These are phyloP conservation scores for Rhamphomyia laevipes DNA, from an alignment of 2,888 invertebrate species.

Conservation along the genomic window DNA sequence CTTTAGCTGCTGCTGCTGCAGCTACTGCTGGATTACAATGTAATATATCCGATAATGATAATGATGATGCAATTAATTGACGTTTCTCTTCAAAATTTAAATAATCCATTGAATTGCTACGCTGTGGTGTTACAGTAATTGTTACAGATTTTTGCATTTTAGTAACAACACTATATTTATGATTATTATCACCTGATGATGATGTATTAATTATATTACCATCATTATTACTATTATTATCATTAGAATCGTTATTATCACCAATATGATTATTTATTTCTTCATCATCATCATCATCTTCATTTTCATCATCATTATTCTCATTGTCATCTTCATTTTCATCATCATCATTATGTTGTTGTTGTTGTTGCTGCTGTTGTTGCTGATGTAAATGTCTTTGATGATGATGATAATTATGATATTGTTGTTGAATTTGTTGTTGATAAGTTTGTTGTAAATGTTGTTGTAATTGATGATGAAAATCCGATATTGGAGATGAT, in stretches of 20 bases:
- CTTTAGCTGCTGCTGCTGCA: conserved; percentile 37
- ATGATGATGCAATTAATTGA: conserved; percentile 76
- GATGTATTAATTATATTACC: not conserved
- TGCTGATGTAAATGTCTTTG: conserved; percentile 18
- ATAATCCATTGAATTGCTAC: conserved; percentile 78
- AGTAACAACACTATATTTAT: conserved; percentile 35
- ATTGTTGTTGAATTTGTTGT: conserved; percentile 7
- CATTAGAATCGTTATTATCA: not conserved
- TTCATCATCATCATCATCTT: not conserved
- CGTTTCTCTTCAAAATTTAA: conserved; percentile 86
- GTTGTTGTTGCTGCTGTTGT: conserved; percentile 20
- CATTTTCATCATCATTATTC: not conserved
- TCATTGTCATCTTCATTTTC: not conserved
- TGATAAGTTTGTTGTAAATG: conserved; percentile 4
- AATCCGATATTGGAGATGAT: not conserved
- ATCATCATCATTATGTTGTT: conserved; percentile 10
- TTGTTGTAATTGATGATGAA: conserved; percentile 1
- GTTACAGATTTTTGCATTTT: conserved; percentile 49
- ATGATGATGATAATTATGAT: conserved; percentile 2
- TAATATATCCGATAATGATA: conserved; percentile 75
- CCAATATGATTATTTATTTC: not conserved
- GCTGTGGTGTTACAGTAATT: conserved; percentile 52
- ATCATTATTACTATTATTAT: not conserved
- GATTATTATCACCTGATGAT: conserved; percentile 15
- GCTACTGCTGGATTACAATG: conserved; percentile 53